phyloP scores from a whole-genome alignment of 2,797 vertebrate species.

The Rhinichthys osculus region DNA sequence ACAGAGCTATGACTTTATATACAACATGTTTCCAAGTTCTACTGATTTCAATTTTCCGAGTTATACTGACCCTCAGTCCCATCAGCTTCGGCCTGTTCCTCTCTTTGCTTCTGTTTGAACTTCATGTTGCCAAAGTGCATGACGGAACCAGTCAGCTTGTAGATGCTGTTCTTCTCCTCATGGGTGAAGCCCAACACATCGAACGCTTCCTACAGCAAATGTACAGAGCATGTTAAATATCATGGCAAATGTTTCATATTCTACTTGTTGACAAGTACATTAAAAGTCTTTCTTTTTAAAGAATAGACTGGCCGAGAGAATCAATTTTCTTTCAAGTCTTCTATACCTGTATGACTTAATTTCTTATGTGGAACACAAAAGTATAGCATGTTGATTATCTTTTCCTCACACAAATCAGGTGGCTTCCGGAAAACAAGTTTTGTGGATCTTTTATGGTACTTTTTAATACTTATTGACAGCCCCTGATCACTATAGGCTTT shows the following conservation, averaged over 20 bases:
- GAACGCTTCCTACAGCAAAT: conserved; percentile 78
- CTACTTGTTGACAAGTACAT: neutral
- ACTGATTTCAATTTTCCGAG: neutral
- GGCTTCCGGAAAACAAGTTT: neutral
- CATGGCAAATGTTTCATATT: neutral
- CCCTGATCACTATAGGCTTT: too few species aligned
- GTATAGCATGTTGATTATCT: neutral
- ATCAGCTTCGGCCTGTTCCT: conserved; percentile 13
- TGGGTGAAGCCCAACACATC: conserved; percentile 68
- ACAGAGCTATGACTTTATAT: conserved; percentile 83
- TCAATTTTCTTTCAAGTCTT: neutral
- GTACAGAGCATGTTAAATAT: conserved; percentile 56
- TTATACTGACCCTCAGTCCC: conserved; percentile 57
- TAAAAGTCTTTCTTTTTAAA: neutral
- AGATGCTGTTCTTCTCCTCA: conserved; percentile 14
- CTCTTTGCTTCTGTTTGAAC: conserved; percentile 18
- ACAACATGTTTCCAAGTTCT: conserved; percentile 66
- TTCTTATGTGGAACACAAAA: neutral
- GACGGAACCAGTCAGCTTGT: conserved; percentile 14
- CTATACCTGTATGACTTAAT: neutral
- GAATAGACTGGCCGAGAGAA: neutral
- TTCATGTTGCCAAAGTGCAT: conserved; percentile 11
- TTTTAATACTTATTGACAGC: neutral
- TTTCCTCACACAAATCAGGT: neutral
- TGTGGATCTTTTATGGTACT: neutral